These are phyloP conservation scores for Papilio polyxenes DNA, from an alignment of 1,140 invertebrate genomes.

Conservation along the genomic window DNA sequence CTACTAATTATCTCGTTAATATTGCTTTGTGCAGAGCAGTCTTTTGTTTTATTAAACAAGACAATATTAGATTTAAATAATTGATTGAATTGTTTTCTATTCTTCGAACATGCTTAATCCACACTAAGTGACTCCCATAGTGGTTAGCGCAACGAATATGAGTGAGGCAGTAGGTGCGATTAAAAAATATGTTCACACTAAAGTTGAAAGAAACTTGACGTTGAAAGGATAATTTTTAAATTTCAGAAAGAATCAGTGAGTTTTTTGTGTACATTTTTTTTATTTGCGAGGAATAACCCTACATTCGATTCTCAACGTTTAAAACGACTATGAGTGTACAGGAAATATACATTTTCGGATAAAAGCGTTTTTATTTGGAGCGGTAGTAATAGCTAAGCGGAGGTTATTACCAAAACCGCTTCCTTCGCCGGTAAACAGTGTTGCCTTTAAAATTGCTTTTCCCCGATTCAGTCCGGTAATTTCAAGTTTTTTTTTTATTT, in stretches of 20 bases:
- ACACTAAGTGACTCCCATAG: too few relatives aligned
- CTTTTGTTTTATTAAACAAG: too few relatives aligned
- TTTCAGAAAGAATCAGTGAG: not conserved
- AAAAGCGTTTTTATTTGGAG: conserved; percentile 32
- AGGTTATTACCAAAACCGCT: conserved; percentile 49
- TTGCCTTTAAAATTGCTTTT: conserved; percentile 36
- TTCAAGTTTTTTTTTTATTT: conserved; percentile 4
- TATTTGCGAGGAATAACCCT: not conserved
- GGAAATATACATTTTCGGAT: conserved; percentile 9
- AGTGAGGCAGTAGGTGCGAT: too few relatives aligned
- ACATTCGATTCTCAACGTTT: not conserved
- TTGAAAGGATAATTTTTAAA: not conserved
- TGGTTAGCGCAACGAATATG: too few relatives aligned
- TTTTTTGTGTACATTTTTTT: not conserved
- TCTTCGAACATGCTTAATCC: too few relatives aligned
- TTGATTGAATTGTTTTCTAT: too few relatives aligned
- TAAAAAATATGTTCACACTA: too few relatives aligned
- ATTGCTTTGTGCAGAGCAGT: too few relatives aligned
- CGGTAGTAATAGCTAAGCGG: conserved; percentile 43
- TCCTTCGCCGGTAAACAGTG: conserved; percentile 38
- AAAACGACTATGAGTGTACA: not conserved
- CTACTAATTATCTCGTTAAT: too few relatives aligned
- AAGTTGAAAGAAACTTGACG: not conserved
- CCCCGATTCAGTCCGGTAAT: conserved; percentile 27
- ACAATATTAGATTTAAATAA: too few relatives aligned